Conservation (phyloP, 2,113 vertebrate species). For the Lepus europaeus region DNA sequence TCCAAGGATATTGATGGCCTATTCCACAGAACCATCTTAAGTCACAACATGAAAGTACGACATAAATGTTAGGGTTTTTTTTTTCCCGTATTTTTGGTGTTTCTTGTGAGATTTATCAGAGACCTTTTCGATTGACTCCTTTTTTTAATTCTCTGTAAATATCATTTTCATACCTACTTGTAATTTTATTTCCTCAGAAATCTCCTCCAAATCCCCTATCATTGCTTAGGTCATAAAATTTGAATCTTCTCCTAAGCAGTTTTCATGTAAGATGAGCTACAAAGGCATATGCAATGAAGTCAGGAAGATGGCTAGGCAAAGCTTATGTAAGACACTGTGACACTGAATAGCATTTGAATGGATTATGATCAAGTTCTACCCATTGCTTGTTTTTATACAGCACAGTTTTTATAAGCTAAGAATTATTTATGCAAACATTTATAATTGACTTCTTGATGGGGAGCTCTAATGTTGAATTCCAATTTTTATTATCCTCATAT, state of each 20-base stretch:
- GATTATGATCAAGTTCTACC: neutral
- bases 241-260: neutral
- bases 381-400: neutral
- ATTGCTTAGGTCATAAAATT: neutral
- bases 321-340: neutral
- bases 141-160: neutral
- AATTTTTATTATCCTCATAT: neutral
- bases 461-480: neutral
- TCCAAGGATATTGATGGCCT: neutral
- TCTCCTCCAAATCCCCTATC: accelerated
- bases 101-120: neutral
- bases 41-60: neutral
- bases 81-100: neutral
- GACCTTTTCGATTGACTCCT: neutral
- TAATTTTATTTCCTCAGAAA: neutral
- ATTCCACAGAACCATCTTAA: neutral
- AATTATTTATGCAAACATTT: neutral
- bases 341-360: neutral
- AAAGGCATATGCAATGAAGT: neutral
- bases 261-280: neutral
- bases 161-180: neutral
- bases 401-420: neutral
- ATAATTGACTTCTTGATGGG: neutral
- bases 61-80: neutral
- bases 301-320: neutral